A percentile compares a stretch with the other conserved stretches of the same genome.
phyloP scores from a whole-genome alignment of 2,113 vertebrate genomes.

The Seriola aureovittata region DNA sequence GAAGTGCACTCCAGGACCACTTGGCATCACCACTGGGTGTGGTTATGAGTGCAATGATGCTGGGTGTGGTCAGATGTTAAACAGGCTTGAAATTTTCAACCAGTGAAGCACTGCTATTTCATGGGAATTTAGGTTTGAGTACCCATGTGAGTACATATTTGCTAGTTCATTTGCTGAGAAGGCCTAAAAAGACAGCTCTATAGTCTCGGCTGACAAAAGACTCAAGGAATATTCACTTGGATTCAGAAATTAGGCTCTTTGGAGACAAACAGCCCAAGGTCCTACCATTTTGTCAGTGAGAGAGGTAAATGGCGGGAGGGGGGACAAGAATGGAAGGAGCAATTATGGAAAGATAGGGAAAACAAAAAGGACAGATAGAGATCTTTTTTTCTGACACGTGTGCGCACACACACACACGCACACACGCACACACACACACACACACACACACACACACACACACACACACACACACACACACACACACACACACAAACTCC shows the following conservation, averaged over 20 bases:
- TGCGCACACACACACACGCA: constrained; percentile 27
- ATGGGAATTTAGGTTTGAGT: neutral
- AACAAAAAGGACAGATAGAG: constrained; percentile 35
- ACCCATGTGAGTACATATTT: constrained; percentile 18
- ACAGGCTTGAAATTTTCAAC: neutral
- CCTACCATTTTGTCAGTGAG: constrained; percentile 64
- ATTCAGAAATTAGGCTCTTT: constrained; percentile 47
- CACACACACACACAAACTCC: constrained; percentile 29
- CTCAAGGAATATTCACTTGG: constrained; percentile 73
- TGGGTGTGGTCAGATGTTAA: neutral
- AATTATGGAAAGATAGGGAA: constrained; percentile 18
- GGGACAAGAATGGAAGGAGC: constrained; percentile 8
- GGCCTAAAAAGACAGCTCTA: constrained; percentile 62
- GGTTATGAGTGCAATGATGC: neutral
- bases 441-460: constrained; percentile 36
- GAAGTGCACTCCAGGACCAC: neutral
- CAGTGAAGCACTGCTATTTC: neutral
- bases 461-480: constrained; percentile 32
- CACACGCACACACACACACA: constrained; percentile 31
- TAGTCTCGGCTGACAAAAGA: constrained; percentile 68
- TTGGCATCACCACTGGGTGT: neutral
- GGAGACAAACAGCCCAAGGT: constrained; percentile 19
- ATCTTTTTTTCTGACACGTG: constrained; percentile 15
- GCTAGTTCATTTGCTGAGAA: constrained; percentile 70
- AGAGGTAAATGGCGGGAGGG: constrained; percentile 9